Evolutionary conservation across 2,113 vertebrate species (phyloP), one percentile per base, ranked within the genome.

Genomic region (Phasianus colchicus): DNA sequence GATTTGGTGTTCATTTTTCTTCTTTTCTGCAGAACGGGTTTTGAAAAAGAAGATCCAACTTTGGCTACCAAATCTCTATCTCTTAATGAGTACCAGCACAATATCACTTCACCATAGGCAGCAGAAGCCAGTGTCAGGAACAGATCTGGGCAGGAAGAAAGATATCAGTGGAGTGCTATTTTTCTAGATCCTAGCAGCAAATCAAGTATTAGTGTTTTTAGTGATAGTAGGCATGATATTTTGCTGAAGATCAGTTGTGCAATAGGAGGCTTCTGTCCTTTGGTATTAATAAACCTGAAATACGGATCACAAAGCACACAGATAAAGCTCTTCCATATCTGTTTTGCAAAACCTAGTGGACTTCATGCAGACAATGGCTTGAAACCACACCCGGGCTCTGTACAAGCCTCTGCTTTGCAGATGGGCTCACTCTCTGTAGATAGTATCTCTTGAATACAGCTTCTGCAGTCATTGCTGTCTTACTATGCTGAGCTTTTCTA

Each of bases 211-310:
- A 29, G 16, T 65, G 29, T 42, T 60, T 83, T 73, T 38, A 60
- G 45, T 67, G 45, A 12, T 5, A 5, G 32, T 58, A 38, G 25
- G 38, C 50, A 14, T 45, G 16, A 42, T 4, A 54, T 84, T 93
- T 87, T 86, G 7, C 54, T 76, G 58, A 69, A 87, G 48, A 52
- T 92, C 52, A 78, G 14, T 81, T 67, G 74, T 36, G 13, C 21
- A 71, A 81, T 42, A 34, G 27, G 38, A 81, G 3, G 2, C 34
- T 94, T 92, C 40, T 88, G 48, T 82, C 52, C 32, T 92, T 61
- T 78, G 27, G 13, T 88, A 70, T 58, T 57, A 76, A 84, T 48
- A 83, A 91, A 73, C 6, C 18, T 89, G 74, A 93, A 88, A 77
- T 52, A 69, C 6, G 9, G 34, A 6, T 84, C 64, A 78, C 40